phyloP scores from a whole-genome alignment of 1,140 invertebrate genomes.

The Drosophila tani region DNA sequence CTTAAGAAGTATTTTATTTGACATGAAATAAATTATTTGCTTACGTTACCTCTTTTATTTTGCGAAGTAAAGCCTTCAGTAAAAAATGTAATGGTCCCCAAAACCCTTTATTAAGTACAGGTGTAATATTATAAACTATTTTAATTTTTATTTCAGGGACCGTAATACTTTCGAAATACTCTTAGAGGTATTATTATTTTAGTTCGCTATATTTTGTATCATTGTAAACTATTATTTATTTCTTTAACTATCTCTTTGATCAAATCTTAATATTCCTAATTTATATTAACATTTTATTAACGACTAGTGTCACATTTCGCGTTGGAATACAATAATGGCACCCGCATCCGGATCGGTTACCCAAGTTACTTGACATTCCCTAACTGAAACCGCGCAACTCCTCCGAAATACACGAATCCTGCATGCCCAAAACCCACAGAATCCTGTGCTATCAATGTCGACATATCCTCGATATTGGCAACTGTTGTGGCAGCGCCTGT shows the following conservation, averaged over 20 bases:
- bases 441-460: constrained; percentile 15
- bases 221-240: too few relatives aligned
- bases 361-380: background rate
- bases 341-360: background rate
- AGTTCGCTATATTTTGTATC: too few relatives aligned
- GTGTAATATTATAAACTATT: too few relatives aligned
- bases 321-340: background rate
- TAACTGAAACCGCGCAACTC: background rate
- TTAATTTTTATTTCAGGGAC: too few relatives aligned
- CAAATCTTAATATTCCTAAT: background rate
- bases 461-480: constrained; percentile 37
- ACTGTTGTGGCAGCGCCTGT: constrained; percentile 43
- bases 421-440: constrained; percentile 3
- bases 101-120: too few relatives aligned
- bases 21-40: too few relatives aligned
- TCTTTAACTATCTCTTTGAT: background rate
- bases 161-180: too few relatives aligned
- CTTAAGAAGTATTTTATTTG: too few relatives aligned
- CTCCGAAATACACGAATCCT: background rate
- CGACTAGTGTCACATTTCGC: background rate
- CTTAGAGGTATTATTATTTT: too few relatives aligned
- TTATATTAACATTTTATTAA: background rate
- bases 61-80: too few relatives aligned
- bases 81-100: too few relatives aligned
- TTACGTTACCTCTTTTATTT: too few relatives aligned